A percentile compares a stretch with the other conserved stretches of the same genome.
These are phyloP conservation scores for Aleiodes sp. DNA, from an alignment of 1,140 invertebrate species.

Conservation along the genomic window DNA sequence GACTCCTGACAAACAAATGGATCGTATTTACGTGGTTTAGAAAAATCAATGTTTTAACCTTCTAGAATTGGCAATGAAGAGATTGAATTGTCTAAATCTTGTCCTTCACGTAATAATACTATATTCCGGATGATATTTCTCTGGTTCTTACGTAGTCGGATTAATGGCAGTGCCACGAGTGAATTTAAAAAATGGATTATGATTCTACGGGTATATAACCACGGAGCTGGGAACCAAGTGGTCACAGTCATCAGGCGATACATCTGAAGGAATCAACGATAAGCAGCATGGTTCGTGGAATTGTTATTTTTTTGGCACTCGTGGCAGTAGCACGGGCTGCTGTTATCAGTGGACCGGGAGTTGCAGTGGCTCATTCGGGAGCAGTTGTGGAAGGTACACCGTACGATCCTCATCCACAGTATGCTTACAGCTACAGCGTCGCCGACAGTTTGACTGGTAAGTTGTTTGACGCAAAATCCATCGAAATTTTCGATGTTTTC, in stretches of 20 bases:
- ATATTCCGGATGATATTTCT: conserved; percentile 19
- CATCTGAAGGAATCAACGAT: background rate
- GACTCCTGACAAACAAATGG: conserved; percentile 10
- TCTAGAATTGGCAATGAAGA: background rate
- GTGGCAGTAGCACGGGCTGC: conserved; percentile 50
- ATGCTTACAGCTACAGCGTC: conserved; percentile 78
- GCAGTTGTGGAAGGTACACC: conserved; percentile 66
- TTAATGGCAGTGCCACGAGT: conserved; percentile 17
- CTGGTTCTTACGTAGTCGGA: background rate
- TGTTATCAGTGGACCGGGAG: conserved; percentile 44
- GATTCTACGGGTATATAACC: background rate
- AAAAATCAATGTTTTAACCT: background rate
- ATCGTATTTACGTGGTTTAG: conserved; percentile 15
- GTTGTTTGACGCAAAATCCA: background rate
- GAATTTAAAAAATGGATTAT: background rate
- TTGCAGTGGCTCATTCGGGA: conserved; percentile 50
- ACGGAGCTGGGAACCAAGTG: background rate
- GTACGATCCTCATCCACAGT: conserved; percentile 75
- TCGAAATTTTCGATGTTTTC: background rate
- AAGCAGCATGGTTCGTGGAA: background rate
- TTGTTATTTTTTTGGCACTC: conserved; percentile 44
- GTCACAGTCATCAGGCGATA: background rate
- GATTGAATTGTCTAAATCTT: conserved; percentile 21
- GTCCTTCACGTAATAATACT: conserved; percentile 21
- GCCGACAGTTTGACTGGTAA: conserved; percentile 65